Base-by-base conservation (phyloP, 2,888 invertebrate species). In the Papilio protenor region DNA sequence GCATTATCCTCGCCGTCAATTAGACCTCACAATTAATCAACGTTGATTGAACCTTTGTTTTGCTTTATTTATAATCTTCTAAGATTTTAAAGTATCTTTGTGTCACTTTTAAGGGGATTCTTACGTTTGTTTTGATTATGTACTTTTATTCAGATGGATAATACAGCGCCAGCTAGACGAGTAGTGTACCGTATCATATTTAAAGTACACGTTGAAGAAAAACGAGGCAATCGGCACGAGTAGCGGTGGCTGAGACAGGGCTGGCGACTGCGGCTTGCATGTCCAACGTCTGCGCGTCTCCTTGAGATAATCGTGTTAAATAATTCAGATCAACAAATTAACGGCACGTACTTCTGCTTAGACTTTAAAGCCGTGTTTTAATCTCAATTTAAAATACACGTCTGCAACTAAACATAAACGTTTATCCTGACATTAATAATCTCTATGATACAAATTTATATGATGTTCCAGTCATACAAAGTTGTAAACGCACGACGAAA, bases 221-320 rank as follows among this genome's bases (percentile, higher is more conserved):
- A 84, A 83, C 75, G 73, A 81, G 83, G 84, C 80, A 81, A 85
- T 80, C 80, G 81, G 84, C 80, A 79, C 84, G 79, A 69, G 74
- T 79, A 84, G 81, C 82, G 83, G 84, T 79, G 77, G 76, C 69
- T 74, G 80, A 79, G 80, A 80, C 10, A 23, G 71, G 2, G 49
- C 52, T 55, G 49, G 74, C 59, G 57, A 69, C 69, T 40, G 40
- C 40, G 8, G 40, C 8, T 69, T n/a, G 45, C 73, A 21, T 21
- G n/a, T 1, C 14, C 23, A 23, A 1, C 23, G 21, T 64, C 27
- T 1, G 3, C 18, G 16, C 18, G 2, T 2, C 33, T 33, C 6
- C 40, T 40, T 40, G 33, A 33, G 33, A 33, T 5, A 33, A 33
- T 33, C 3, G 3, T 33, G 2, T 33, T 33, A 33, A 33, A 33